Conservation (phyloP, 2,113 vertebrate genomes). For the Apteryx mantelli region DNA sequence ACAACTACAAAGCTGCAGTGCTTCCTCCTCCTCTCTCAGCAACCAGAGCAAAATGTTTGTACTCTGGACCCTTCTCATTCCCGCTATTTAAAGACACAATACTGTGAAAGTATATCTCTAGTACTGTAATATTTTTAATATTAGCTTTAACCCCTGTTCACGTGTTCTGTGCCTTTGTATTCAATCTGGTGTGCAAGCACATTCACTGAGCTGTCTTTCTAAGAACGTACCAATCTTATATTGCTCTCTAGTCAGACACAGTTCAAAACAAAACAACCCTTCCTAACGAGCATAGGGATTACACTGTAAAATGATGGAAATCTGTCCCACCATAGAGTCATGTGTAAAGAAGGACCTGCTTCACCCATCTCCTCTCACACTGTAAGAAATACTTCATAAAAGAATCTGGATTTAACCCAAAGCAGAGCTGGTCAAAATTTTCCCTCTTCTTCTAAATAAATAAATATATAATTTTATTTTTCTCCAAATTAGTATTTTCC, state of each 20-base stretch:
- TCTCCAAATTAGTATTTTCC: not conserved
- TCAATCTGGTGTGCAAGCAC: no score
- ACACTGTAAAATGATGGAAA: no score
- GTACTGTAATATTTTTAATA: no score
- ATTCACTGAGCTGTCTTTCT: no score
- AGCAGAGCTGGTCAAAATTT: not conserved
- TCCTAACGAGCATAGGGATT: no score
- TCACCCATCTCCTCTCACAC: not conserved
- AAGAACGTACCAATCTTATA: no score
- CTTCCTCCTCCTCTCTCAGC: not conserved
- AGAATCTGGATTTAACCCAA: not conserved
- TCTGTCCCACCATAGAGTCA: fast-evolving
- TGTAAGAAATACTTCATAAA: not conserved
- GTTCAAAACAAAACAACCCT: no score
- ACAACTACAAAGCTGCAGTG: not conserved
- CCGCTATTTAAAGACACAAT: not conserved
- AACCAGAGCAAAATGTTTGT: not conserved
- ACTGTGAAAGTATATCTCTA: no score
- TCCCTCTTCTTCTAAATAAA: not conserved
- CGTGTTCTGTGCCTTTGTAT: no score
- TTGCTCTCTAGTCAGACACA: no score
- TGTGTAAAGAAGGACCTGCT: not conserved
- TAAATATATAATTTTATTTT: not conserved
- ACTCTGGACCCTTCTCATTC: not conserved
- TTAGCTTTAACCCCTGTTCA: no score